Percentiles rank a stretch among this genome's conserved stretches.
Evolutionary conservation across 2,888 invertebrate genomes (phyloP).

Genomic region (Platycnemis pennipes): DNA sequence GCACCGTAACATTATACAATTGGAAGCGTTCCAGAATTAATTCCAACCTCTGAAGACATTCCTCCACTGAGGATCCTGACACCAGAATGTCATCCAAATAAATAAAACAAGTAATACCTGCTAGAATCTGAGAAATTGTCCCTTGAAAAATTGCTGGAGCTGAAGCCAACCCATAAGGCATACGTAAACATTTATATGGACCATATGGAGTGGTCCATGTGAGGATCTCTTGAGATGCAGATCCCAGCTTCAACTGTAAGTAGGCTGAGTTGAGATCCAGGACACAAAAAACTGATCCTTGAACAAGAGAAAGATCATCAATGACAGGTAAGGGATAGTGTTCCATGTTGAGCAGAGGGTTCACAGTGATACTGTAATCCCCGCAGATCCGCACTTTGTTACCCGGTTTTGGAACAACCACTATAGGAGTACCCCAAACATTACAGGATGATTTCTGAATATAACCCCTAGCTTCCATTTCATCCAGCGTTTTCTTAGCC

Average conservation of each 20-base stretch:
- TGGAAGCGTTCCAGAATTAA: not conserved
- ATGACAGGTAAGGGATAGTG: not conserved
- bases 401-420: no score
- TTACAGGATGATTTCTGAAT: no score
- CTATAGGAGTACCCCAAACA: no score
- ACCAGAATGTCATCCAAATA: not conserved
- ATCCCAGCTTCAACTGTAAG: not conserved
- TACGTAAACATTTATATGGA: not conserved
- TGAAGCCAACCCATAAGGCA: constrained; percentile 8
- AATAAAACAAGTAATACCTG: not conserved
- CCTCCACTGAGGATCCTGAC: not conserved
- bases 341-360: no score
- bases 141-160: not conserved
- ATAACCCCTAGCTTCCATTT: no score
- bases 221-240: constrained; percentile 1
- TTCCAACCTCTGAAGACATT: not conserved
- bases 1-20: not conserved
- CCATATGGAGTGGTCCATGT: not conserved
- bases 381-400: no score
- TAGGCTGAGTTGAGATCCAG: not conserved
- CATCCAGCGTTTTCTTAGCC: no score
- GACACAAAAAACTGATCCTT: not conserved
- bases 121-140: not conserved
- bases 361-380: no score
- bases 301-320: not conserved